Evolutionary conservation across 2,797 vertebrate species (phyloP), one percentile per base, ranked within the genome.

Genomic region (Bradypodion pumilum): DNA sequence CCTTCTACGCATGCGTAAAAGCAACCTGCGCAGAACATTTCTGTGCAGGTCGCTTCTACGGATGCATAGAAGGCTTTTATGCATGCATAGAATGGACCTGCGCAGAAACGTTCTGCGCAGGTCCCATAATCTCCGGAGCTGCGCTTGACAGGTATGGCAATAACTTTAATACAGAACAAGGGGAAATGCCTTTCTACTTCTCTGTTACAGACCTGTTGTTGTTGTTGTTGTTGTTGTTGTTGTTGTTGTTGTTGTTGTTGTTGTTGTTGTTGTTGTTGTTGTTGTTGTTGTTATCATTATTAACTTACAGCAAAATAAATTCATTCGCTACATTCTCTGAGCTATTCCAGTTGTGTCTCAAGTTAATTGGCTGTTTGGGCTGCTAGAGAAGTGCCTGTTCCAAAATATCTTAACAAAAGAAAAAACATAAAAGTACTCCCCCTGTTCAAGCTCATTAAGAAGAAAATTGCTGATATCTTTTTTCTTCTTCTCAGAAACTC

Each of bases 361-460:
- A 90, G 78, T 93, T 95, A 93, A 94, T 87, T 95, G 92, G 91
- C 88, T 92, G 91, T 82, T 83, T 92, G 91, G 94, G 93, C 85
- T 89, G 80, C 84, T 88, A 87, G 82, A 78, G 5, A 49, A 94
- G 86, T 88, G 81, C 87, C 89, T 90, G 92, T 91, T 94, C 87
- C 92, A 90, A 52, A 40, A 32, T 21, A 49, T 52, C 25, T 42
- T 42, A 42, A 25, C 35, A 13, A 35, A 49, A 79, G 6, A 46
- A 29, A 62, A n/a, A n/a, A 49, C 23, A 6, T 12, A 37, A 63
- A 9, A 29, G 12, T 13, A 1, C 16, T 15, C 29, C 84, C 84
- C 89, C 93, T 93, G 90, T 86, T 83, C 83, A 91, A 91, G 87
- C 89, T 94, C 90, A 93, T 95, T 93, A 94, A 93, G 88, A 92